phyloP scores from a whole-genome alignment of 2,888 invertebrate genomes.

The Tromatobia lineatoria region DNA sequence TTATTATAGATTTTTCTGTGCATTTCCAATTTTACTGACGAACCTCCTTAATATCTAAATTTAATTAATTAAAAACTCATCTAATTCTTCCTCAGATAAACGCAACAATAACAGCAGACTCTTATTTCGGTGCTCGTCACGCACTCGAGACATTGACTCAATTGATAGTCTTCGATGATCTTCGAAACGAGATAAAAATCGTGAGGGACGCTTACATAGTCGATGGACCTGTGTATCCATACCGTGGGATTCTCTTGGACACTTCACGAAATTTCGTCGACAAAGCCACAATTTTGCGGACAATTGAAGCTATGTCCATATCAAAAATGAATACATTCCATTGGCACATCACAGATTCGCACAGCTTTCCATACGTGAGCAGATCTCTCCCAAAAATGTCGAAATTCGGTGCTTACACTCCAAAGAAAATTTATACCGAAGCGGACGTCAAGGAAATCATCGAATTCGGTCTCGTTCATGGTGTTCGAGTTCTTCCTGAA shows the following conservation, averaged over 20 bases:
- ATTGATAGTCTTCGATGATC: constrained; percentile 89
- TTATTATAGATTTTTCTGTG: too few relatives aligned
- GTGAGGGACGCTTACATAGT: constrained; percentile 88
- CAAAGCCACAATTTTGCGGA: constrained; percentile 90
- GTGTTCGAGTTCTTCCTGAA: constrained; percentile 95
- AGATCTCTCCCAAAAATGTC: constrained; percentile 90
- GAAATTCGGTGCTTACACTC: constrained; percentile 92
- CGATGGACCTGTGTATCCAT: constrained; percentile 94
- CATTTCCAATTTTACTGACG: too few relatives aligned
- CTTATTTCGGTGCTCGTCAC: constrained; percentile 90
- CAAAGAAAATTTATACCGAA: constrained; percentile 88
- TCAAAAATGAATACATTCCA: constrained; percentile 97
- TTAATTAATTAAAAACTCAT: background rate
- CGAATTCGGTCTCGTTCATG: constrained; percentile 90
- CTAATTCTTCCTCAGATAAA: constrained; percentile 80
- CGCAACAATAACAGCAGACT: constrained; percentile 87
- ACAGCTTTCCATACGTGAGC: constrained; percentile 96
- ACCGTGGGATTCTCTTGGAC: constrained; percentile 96
- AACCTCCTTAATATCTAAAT: background rate
- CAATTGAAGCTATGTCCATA: constrained; percentile 95
- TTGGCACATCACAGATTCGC: constrained; percentile 97
- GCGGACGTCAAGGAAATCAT: constrained; percentile 87
- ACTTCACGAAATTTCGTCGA: constrained; percentile 95
- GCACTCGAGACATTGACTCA: constrained; percentile 90
- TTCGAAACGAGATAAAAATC: constrained; percentile 88